Evolutionary conservation across 2,113 vertebrate genomes (phyloP).

Genomic region (Pyrgilauda ruficollis): DNA sequence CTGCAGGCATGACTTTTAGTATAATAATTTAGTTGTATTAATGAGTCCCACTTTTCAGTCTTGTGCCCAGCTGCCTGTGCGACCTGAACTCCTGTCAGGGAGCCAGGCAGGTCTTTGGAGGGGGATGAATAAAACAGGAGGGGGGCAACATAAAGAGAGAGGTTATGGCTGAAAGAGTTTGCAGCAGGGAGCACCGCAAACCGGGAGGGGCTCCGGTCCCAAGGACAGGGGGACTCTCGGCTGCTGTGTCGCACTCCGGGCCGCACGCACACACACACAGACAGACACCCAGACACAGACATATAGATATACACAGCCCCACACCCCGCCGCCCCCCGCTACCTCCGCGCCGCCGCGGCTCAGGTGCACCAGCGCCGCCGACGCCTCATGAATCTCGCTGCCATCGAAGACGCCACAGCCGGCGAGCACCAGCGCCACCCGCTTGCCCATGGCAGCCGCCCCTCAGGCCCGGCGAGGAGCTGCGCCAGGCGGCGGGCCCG

Average conservation of each 20-base stretch:
- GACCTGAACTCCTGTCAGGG: not conserved
- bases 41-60: no score
- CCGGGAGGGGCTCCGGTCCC: not conserved
- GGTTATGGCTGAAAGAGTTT: accelerated
- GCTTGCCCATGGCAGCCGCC: not conserved
- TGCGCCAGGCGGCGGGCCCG: accelerated
- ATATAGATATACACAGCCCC: accelerated
- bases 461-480: accelerated
- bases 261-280: not conserved
- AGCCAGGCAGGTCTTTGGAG: accelerated
- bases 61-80: not conserved
- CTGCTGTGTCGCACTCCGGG: not conserved
- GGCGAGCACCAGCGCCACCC: conserved; percentile 79
- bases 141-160: accelerated
- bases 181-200: not conserved
- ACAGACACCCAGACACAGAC: accelerated
- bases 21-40: not conserved
- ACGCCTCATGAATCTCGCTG: conserved; percentile 77
- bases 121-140: not conserved
- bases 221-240: accelerated
- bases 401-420: conserved; percentile 80
- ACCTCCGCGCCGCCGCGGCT: conserved; percentile 75
- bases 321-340: not conserved
- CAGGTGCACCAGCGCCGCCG: conserved; percentile 75
- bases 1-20: no score